Evolutionary conservation across 2,797 vertebrate species (phyloP).

Genomic region (Podarcis lilfordi): DNA sequence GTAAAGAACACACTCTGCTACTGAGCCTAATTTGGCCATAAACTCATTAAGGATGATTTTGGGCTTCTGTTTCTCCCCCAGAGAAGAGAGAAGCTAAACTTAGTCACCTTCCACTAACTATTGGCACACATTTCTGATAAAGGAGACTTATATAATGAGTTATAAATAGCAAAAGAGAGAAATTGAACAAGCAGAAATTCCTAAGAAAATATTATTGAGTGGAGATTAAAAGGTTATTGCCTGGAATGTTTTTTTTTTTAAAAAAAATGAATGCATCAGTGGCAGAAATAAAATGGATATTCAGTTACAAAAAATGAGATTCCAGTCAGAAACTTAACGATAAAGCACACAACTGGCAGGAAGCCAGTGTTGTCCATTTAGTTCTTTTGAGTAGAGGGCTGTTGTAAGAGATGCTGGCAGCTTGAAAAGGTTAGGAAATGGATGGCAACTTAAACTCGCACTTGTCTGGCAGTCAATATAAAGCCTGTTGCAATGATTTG

Average conservation of each 20-base stretch:
- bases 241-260: constrained; percentile 35
- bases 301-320: constrained; percentile 14
- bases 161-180: constrained; percentile 21
- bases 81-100: constrained; percentile 42
- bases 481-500: constrained; percentile 51
- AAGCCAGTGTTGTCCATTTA: constrained; percentile 31
- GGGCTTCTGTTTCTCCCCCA: background rate
- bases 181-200: constrained; percentile 50
- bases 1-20: background rate
- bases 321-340: constrained; percentile 40
- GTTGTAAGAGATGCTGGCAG: constrained; percentile 44
- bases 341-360: constrained; percentile 32
- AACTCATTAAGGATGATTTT: constrained; percentile 69
- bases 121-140: constrained; percentile 39
- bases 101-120: constrained; percentile 57
- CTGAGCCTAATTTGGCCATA: constrained; percentile 51
- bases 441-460: constrained; percentile 49
- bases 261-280: constrained; percentile 40
- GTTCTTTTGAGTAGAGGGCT: constrained; percentile 24
- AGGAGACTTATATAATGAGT: constrained; percentile 26
- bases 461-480: constrained; percentile 36
- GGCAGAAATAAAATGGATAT: constrained; percentile 59
- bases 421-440: constrained; percentile 52
- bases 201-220: constrained; percentile 59
- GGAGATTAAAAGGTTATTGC: constrained; percentile 55